A percentile compares a stretch with the other conserved stretches of the same genome.
These are phyloP conservation scores for Artemia franciscana DNA, from an alignment of 1,140 invertebrate genomes.

Conservation along the genomic window DNA sequence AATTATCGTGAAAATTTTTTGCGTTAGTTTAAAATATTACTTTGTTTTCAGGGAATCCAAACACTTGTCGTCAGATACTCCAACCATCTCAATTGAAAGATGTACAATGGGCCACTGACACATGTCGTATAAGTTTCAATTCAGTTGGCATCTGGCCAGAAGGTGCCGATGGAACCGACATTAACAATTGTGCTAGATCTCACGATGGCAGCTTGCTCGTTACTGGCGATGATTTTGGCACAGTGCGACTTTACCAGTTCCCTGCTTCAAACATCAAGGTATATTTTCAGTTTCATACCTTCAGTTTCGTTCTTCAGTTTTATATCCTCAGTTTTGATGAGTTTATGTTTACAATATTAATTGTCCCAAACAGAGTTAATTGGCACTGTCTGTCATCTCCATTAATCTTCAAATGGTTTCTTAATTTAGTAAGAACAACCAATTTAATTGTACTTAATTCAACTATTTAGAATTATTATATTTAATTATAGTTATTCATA, in stretches of 20 bases:
- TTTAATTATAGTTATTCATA: too few relatives aligned
- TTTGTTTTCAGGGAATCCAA: conserved; percentile 47
- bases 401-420: too few relatives aligned
- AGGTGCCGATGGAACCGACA: conserved; percentile 69
- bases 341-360: too few relatives aligned
- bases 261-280: conserved; percentile 63
- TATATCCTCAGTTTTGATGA: too few relatives aligned
- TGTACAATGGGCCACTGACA: conserved; percentile 52
- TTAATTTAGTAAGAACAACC: too few relatives aligned
- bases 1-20: neutral
- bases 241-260: conserved; percentile 65
- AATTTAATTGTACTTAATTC: too few relatives aligned
- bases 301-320: too few relatives aligned
- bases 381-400: too few relatives aligned
- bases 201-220: conserved; percentile 42
- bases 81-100: conserved; percentile 43
- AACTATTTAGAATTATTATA: too few relatives aligned
- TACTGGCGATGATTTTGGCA: conserved; percentile 74
- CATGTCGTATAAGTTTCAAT: conserved; percentile 53
- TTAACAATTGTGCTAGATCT: conserved; percentile 46
- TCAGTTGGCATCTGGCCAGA: conserved; percentile 73
- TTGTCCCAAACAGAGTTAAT: too few relatives aligned
- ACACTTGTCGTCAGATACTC: conserved; percentile 56
- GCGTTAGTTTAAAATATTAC: neutral
- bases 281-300: too few relatives aligned